Evolutionary conservation across 2,888 invertebrate genomes (phyloP).

Genomic region (Sarcophaga caerulescens): DNA sequence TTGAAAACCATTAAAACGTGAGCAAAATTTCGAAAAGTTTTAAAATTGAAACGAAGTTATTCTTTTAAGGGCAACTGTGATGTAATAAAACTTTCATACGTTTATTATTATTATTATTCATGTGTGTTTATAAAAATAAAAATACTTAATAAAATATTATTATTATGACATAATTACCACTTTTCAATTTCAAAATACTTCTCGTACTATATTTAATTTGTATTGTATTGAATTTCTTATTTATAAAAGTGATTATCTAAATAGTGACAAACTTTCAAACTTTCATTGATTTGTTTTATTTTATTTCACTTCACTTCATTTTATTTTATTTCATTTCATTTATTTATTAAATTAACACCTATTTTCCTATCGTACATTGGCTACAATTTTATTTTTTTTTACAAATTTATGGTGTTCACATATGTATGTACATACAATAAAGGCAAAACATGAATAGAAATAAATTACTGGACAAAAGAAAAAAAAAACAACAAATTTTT

Average conservation of each 20-base stretch:
- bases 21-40: not conserved
- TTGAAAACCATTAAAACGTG: conserved; percentile 25
- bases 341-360: not conserved
- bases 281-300: conserved; percentile 44
- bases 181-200: conserved; percentile 22
- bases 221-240: not conserved
- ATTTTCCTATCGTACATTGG: too few species aligned
- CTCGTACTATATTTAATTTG: not conserved
- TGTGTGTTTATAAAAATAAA: not conserved
- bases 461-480: not conserved
- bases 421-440: too few species aligned
- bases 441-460: too few species aligned
- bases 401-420: too few species aligned
- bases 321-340: conserved; percentile 38
- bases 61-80: conserved; percentile 26
- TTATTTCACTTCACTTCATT: conserved; percentile 2
- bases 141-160: not conserved
- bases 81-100: conserved; percentile 7
- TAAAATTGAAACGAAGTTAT: not conserved
- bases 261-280: conserved; percentile 59
- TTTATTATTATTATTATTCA: not conserved
- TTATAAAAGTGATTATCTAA: conserved; percentile 32
- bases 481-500: not conserved
- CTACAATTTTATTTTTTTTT: too few species aligned
- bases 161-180: conserved; percentile 15